Base-by-base conservation (phyloP, 1,140 invertebrate species). In the Hesperophylax magnus region DNA sequence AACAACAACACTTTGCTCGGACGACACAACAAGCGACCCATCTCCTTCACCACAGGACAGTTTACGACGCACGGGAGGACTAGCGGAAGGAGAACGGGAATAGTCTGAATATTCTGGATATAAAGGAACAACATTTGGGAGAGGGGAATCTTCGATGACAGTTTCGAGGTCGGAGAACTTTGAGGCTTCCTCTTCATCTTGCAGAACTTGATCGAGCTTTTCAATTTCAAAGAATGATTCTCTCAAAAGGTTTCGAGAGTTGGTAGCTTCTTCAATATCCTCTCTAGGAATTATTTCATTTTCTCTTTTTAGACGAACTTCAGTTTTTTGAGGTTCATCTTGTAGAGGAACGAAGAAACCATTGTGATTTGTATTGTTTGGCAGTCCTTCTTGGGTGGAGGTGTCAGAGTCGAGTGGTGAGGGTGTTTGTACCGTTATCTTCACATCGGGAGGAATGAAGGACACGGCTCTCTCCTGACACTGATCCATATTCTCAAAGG, bases 1-100 rank as follows among this genome's bases (percentile, higher is more conserved):
- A 69, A 80, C 84, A 65, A 84, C 81, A 56, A 85, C 84, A 67
- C 79, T 84, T 72, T 84, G 81, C 34, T 81, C 78, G 18, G 75
- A 77, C 54, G 79, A 54, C 20, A 77, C 76, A 54, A 24, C 72
- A 75, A 69, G 53, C 53, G 81, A 77, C 11, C 67, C 34, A 17
- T 77, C 77, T 34, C 53, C 71, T 24, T 27, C 71, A 65, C 67
- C 56, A 52, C 53, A 15, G 52, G 72, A 65, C 60, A 63, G 27
- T 22, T 60, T 61, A 63, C 18, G 39, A 47, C 56, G 24, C 9
- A 60, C 69, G 7, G 63, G 20, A 54, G 47, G 61, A 67, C 39
- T 69, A 31, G 52, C 27, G 47, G 54, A 18, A 65, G 52, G 72
- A 54, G 39, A 22, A 20, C 20, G 63, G 14, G 56, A 61, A 61